Evolutionary conservation across 2,888 invertebrate species (phyloP), one percentile per base, ranked within the genome.

Genomic region (Noctua janthe): DNA sequence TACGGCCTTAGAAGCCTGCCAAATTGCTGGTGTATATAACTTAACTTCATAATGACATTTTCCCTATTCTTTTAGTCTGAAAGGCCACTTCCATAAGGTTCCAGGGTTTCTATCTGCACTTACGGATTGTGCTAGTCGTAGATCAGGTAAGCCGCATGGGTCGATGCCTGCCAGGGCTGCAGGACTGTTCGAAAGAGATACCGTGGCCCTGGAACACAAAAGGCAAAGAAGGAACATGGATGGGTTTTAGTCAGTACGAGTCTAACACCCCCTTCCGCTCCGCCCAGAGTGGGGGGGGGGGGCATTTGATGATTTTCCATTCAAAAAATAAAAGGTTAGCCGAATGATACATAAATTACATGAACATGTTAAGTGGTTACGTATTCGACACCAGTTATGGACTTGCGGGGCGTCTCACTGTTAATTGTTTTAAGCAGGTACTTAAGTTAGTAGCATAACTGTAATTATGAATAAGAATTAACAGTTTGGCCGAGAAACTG

Each of bases 371-470:
- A 20, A 64, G 29, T 43, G 43, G n/a, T 82, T 81, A 81, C 66
- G 43, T 29, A 62, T 69, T 47, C 8, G n/a, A 74, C 20, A 51
- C 20, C 15, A 20, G 51, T 69, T 75, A 49, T 13, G n/a, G 43
- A 59, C n/a, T 76, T 76, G 70, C 66, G 20, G 20, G 71, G 78
- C 71, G 59, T 83, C 71, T 67, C 67, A 82, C 71, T 78, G 51
- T 67, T 67, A 35, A 67, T 82, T 78, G n/a, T 71, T 82, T 56
- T 47, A 47, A 47, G 51, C n/a, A 47, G n/a, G n/a, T 59, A 23
- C 8, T 8, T 56, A 23, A 39, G 62, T n/a, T 54, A 43, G 6
- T 71, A 35, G n/a, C 23, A 17, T 72, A 81, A 71, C 43, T 81
- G n/a, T 8, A 49, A 51, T 29, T 15, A 29, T 77, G 64, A 64